phyloP scores from a whole-genome alignment of 2,888 invertebrate genomes.

The Rhogogaster chlorosoma region DNA sequence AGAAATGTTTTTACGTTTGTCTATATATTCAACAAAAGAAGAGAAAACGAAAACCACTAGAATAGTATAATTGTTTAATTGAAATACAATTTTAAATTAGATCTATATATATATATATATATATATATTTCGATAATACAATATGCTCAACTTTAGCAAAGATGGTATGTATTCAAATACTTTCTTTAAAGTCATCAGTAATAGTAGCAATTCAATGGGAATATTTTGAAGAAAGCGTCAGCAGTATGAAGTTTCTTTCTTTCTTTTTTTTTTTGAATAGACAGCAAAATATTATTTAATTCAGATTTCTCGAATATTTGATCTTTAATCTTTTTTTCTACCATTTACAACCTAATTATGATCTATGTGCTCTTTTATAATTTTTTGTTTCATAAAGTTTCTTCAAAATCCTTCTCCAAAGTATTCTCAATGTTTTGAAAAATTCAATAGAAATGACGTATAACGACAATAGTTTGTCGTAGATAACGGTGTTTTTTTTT shows the following conservation, averaged over 20 bases:
- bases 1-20: not conserved
- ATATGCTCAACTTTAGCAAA: conserved; percentile 40
- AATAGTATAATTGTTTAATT: conserved; percentile 33
- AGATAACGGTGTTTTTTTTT: conserved; percentile 59
- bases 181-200: conserved; percentile 30
- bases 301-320: not conserved
- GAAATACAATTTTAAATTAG: conserved; percentile 41
- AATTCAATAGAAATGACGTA: conserved; percentile 42
- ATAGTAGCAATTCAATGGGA: not conserved
- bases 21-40: conserved; percentile 1
- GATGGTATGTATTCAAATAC: conserved; percentile 13
- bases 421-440: conserved; percentile 53
- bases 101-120: not conserved
- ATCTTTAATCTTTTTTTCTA: not conserved
- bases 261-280: not conserved
- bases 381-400: not conserved
- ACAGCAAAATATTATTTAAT: not conserved
- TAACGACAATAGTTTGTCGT: conserved; percentile 61
- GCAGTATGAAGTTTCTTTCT: not conserved
- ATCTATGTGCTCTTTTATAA: not conserved
- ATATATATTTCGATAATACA: conserved; percentile 24
- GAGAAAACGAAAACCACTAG: not conserved
- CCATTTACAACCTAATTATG: not conserved
- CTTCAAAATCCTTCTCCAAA: not conserved
- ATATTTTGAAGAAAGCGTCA: not conserved